Base-by-base conservation (phyloP, 2,113 vertebrate species). In the Syrrhaptes paradoxus region DNA sequence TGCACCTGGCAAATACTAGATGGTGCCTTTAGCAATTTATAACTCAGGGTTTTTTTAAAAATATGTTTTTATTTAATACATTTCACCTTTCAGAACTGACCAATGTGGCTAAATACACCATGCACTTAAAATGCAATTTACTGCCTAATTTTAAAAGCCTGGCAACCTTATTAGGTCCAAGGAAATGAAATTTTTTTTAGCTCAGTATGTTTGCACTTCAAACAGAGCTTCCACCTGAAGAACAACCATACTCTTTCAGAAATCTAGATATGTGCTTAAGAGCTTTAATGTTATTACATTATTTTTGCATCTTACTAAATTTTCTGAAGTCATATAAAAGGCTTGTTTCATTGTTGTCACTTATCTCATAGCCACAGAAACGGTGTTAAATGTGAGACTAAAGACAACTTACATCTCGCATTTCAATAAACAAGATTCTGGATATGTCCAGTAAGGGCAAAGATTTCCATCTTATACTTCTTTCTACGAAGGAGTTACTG, bases 1-100 rank as follows among this genome's bases (percentile, higher is more conserved):
- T 71, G 71, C 70, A 96, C 77, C 92, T 94, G 94, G 93, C 19
- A 95, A 91, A 38, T 83, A 82, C 13, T 51, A 4, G 34, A 31
- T 45, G 38, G 9, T 79, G 55, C 59, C 62, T 89, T 87, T 38
- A 92, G 92, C 48, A 85, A 89, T 83, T 67, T 43, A 58, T 52
- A 48, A 7, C 9, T 76, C 36, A 3, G 17, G 18, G 3, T 51
- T 38, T 86, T 48, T 67, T 34, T 16, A 10, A 38, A 54, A 32
- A 24, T 2, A 26, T 59, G 11, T 3, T 84, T 70, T 93, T 67
- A 54, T 74, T 84, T 71, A 87, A 43, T 14, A 46, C 17, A 29
- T 61, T 87, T 79, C 71, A 72, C 6, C 6, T 72, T 72, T 81
- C 18, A 67, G 48, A 80, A 73, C 28, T 41, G 18, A 77, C n/a